Evolutionary conservation across 2,888 invertebrate genomes (phyloP), one percentile per base, ranked within the genome.

Genomic region (Trissonchulus sp.): DNA sequence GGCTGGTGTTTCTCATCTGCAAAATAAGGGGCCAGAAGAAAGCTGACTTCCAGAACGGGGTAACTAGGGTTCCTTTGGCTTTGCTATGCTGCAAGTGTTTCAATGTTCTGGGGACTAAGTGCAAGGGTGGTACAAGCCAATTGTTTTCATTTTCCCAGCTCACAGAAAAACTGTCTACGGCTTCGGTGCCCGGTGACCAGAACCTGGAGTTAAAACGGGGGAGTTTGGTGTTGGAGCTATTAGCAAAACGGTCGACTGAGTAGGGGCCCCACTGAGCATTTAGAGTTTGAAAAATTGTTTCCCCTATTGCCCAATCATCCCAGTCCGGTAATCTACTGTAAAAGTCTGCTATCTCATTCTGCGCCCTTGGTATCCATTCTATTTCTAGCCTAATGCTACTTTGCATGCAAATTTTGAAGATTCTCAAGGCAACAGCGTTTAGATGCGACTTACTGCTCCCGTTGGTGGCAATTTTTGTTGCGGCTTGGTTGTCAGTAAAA

Each of bases 401-500:
- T 60, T 60, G 18, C 18, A 60, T 18, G 18, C 18, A 18, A 60
- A 60, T 18, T 18, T 60, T n/a, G 18, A 60, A 60, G 18, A 60
- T 18, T 60, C 60, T 60, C 18, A 60, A 18, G 18, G 60, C 60
- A 60, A 60, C n/a, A n/a, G n/a, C n/a, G n/a, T n/a, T n/a, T n/a
- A n/a, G n/a, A n/a, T n/a, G n/a, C n/a, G n/a, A n/a, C 60, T n/a
- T 60, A 18, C n/a, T 60, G 60, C 60, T 18, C 18, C 18, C n/a
- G 60, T n/a, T 18, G 60, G 18, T 18, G 18, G n/a, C 18, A 18
- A 60, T n/a, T 60, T 18, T n/a, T n/a, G 18, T 18, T 60, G 60
- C 60, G 60, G n/a, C 18, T n/a, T 60, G 60, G n/a, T 60, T 60
- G n/a, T 60, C 60, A 60, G 60, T 60, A 60, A 60, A 60, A 60